These are phyloP conservation scores for Octomys mimax DNA, from an alignment of 2,797 vertebrate genomes.

Conservation along the genomic window DNA sequence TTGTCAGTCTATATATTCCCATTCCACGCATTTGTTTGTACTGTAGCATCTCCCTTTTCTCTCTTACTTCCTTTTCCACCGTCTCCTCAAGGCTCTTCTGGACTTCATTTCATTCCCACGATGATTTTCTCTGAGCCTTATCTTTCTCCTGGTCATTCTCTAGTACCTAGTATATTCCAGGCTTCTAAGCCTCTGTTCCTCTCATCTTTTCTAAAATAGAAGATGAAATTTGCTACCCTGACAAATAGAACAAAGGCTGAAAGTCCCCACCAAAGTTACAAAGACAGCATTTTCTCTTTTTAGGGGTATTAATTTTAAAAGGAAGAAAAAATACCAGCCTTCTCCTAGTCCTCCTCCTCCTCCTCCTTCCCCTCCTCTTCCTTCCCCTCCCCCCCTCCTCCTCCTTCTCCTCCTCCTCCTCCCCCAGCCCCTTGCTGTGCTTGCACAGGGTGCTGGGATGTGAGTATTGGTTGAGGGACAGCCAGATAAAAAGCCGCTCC, in stretches of 20 bases:
- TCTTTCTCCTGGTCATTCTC: not conserved
- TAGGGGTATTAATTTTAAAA: conserved; percentile 77
- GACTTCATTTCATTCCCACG: not conserved
- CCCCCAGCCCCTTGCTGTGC: conserved; percentile 69
- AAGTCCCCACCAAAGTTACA: conserved; percentile 76
- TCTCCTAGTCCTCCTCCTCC: not conserved
- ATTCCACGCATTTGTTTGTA: not conserved
- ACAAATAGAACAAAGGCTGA: conserved; percentile 77
- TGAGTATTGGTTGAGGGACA: conserved; percentile 70
- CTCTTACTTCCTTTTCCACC: no score
- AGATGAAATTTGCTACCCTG: conserved; percentile 68
- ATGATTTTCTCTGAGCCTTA: not conserved
- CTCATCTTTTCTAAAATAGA: conserved; percentile 54
- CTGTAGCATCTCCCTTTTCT: not conserved
- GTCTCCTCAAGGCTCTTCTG: not conserved
- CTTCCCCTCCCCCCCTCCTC: no score
- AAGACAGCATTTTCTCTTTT: conserved; percentile 80
- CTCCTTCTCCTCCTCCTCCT: not conserved
- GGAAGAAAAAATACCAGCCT: not conserved
- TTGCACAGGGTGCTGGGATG: conserved; percentile 47
- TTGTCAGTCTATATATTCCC: not conserved
- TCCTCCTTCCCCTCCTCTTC: not conserved
- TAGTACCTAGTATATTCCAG: not conserved
- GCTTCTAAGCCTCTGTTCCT: conserved; percentile 1
- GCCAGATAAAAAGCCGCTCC: conserved; percentile 84